Evolutionary conservation across 2,797 vertebrate genomes (phyloP).

Genomic region (Myotis vivesi): DNA sequence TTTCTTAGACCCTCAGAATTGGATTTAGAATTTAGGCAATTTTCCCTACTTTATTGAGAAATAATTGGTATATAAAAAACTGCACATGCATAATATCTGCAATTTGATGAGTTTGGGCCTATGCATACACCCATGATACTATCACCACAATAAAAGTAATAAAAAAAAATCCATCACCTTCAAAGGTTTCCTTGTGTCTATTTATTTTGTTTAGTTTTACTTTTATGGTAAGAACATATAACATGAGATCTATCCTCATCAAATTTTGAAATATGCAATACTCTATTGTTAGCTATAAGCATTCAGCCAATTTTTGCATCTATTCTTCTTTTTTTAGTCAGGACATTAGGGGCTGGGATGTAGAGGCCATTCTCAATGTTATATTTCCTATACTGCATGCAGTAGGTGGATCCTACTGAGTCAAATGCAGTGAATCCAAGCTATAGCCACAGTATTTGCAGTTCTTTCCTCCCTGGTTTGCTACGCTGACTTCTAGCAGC

Average conservation of each 20-base stretch:
- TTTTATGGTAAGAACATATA: neutral
- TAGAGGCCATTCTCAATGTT: neutral
- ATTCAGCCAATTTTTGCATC: neutral
- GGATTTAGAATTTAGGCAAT: neutral
- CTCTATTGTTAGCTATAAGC: neutral
- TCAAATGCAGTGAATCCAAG: neutral
- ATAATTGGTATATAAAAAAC: neutral
- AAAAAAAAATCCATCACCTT: neutral
- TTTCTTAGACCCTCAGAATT: neutral
- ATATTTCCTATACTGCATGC: neutral
- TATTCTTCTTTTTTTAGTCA: neutral
- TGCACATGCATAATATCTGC: neutral
- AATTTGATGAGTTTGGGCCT: neutral
- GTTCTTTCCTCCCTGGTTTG: neutral
- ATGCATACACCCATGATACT: neutral
- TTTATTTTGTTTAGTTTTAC: neutral
- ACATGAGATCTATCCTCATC: neutral
- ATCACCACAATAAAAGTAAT: neutral
- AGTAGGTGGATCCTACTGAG: neutral
- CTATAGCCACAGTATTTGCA: neutral
- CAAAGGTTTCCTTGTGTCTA: neutral
- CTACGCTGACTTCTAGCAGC: neutral
- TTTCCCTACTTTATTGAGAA: neutral
- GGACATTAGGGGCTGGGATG: neutral
- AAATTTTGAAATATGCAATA: neutral